phyloP scores from a whole-genome alignment of 2,113 vertebrate species.

The Lampris incognitus region DNA sequence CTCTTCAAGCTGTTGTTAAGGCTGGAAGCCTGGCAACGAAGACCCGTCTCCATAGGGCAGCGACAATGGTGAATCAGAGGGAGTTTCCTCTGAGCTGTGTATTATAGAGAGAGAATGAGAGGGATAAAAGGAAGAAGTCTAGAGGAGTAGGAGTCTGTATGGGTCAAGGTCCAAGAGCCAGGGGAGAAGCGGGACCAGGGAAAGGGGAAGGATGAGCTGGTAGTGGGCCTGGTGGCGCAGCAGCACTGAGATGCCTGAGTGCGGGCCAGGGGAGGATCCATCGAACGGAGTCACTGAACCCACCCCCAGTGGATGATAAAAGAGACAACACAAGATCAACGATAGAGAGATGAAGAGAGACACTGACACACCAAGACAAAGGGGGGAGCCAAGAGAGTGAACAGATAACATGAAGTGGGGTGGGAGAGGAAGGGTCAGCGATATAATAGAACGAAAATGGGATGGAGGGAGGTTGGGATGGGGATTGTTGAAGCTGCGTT shows the following conservation, averaged over 20 bases:
- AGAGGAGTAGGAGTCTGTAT: conserved; percentile 17
- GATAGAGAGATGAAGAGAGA: conserved; percentile 27
- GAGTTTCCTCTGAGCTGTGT: conserved; percentile 67
- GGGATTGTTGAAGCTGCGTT: no score
- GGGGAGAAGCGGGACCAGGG: conserved; percentile 8
- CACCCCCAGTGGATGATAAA: conserved; percentile 24
- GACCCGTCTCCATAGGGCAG: conserved; percentile 26
- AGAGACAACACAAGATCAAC: conserved; percentile 39
- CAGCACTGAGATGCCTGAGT: conserved; percentile 49
- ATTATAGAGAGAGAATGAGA: conserved; percentile 15
- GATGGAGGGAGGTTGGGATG: no score
- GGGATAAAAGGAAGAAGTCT: conserved; percentile 35
- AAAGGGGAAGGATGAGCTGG: conserved; percentile 42
- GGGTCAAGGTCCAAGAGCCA: conserved; percentile 22
- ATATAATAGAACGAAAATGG: not conserved
- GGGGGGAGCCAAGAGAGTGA: conserved; percentile 28
- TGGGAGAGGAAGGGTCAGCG: not conserved
- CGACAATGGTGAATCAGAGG: conserved; percentile 67
- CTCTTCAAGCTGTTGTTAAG: conserved; percentile 52
- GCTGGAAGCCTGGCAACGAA: conserved; percentile 36
- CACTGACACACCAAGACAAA: conserved; percentile 23
- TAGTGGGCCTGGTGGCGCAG: conserved; percentile 41
- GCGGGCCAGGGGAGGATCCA: conserved; percentile 61
- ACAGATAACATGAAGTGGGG: not conserved
- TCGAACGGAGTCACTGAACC: conserved; percentile 70